phyloP scores from a whole-genome alignment of 2,888 invertebrate species.

The Standfussiana lucernea region DNA sequence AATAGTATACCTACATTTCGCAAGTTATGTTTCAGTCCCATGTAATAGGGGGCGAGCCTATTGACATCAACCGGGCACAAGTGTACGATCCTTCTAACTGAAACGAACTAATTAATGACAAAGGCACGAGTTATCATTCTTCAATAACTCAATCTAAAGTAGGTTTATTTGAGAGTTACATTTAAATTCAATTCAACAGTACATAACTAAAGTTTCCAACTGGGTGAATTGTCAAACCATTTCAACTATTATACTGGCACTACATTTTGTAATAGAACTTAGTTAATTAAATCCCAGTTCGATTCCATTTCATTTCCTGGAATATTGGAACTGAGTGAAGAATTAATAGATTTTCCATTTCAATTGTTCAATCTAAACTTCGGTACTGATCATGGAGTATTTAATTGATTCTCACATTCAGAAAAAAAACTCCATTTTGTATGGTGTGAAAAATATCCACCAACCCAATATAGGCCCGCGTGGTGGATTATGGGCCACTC shows the following conservation, averaged over 20 bases:
- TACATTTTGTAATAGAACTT: constrained; percentile 30
- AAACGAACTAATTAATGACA: not conserved
- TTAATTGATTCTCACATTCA: not conserved
- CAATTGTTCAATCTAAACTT: constrained; percentile 19
- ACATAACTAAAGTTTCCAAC: constrained; percentile 1
- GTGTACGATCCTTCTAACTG: not conserved
- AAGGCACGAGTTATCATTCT: not conserved
- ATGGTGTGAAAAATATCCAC: not conserved
- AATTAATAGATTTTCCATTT: constrained; percentile 34
- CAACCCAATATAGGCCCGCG: not conserved
- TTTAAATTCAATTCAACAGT: constrained; percentile 7
- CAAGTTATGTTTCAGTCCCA: too few relatives aligned
- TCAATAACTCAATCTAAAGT: not conserved
- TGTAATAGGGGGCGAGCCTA: too few relatives aligned
- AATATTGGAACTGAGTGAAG: constrained; percentile 27
- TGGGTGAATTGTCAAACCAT: constrained; percentile 23
- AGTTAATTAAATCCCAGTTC: constrained; percentile 43
- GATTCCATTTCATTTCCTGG: constrained; percentile 21
- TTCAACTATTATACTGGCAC: constrained; percentile 9
- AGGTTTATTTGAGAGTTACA: not conserved
- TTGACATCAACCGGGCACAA: too few relatives aligned
- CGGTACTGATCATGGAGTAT: not conserved
- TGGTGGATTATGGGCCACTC: too few relatives aligned
- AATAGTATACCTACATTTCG: too few relatives aligned
- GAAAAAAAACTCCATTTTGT: not conserved